Evolutionary conservation across 2,113 vertebrate genomes (phyloP), one percentile per base, ranked within the genome.

Genomic region (Oncorhynchus gorbuscha): DNA sequence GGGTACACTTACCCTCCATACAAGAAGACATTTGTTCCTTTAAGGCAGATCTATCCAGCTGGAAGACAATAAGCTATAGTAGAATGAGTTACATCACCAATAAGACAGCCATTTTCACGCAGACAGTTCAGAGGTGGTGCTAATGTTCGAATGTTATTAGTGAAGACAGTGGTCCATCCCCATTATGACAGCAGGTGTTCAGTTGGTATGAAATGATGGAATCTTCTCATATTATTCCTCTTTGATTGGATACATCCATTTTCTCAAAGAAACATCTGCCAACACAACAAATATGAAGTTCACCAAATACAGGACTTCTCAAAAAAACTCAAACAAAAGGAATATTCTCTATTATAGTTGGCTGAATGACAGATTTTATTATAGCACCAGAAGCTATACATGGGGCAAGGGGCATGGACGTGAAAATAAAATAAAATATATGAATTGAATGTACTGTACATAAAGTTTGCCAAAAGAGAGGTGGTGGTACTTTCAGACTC

Each of bases 331-430:
- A 79, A 80, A 67, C 75, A 71, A 74, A 88, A 89, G 3, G 3
- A 88, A 88, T 39, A 80, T 73, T 77, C 77, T 86, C 55, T 84
- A 59, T 76, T 72, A 73, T 51, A 73, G 82, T 84, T 90, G 87
- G 90, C 93, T 95, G 94, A 94, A 94, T 94, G 88, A 92, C 89
- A 90, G 93, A 95, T 94, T 90, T 94, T 93, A 92, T 94, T 96
- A 95, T 95, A 96, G 94, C 95, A 97, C 94, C 95, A 95, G 94
- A 95, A 94, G 89, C 95, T 95, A 93, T 92, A 96, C 95, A 96
- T 93, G 92, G 91, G 79, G 89, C 90, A 92, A 87, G 93, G 87
- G 88, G 80, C 87, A 95, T 89, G 90, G 90, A 93, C 78, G 76
- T 81, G 75, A 48, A 5, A 45, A 45, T 9, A 45, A 45, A 81